A percentile compares a stretch with the other conserved stretches of the same genome.
These are phyloP conservation scores for Arctopsyche grandis DNA, from an alignment of 1,140 invertebrate species.

Conservation along the genomic window DNA sequence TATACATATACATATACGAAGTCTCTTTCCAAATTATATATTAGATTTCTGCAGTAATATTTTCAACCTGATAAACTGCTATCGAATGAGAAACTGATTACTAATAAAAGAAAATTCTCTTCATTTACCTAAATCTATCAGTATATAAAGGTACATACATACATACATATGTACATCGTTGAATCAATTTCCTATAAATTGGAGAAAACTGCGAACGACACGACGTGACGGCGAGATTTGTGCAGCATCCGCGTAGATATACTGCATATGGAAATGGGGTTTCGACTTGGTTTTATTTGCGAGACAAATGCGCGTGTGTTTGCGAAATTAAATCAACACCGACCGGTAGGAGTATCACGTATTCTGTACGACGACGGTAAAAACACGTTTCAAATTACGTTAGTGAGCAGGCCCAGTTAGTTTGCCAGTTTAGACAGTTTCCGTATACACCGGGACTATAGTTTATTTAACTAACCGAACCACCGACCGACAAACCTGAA, in stretches of 20 bases:
- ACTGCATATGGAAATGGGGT: background rate
- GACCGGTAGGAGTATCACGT: conserved; percentile 5
- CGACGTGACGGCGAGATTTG: too few relatives aligned
- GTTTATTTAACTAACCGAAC: conserved; percentile 16
- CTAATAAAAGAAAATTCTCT: too few relatives aligned
- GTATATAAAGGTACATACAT: too few relatives aligned
- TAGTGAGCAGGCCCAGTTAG: background rate
- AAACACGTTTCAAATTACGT: conserved; percentile 29
- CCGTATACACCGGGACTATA: background rate
- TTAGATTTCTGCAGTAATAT: background rate
- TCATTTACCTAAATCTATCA: too few relatives aligned
- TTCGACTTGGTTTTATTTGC: background rate
- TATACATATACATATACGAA: background rate
- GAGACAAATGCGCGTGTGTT: conserved; percentile 15
- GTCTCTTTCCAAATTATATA: too few relatives aligned
- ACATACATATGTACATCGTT: too few relatives aligned
- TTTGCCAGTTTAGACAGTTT: conserved; percentile 7
- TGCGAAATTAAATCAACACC: conserved; percentile 21
- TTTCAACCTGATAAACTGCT: too few relatives aligned
- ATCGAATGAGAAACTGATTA: too few relatives aligned
- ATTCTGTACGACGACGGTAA: conserved; percentile 5
- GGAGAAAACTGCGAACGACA: too few relatives aligned
- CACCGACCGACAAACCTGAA: too few relatives aligned
- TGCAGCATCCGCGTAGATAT: too few relatives aligned
- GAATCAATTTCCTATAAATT: too few relatives aligned